Conservation (phyloP, 2,113 vertebrate genomes). For the Halcyon senegalensis region DNA sequence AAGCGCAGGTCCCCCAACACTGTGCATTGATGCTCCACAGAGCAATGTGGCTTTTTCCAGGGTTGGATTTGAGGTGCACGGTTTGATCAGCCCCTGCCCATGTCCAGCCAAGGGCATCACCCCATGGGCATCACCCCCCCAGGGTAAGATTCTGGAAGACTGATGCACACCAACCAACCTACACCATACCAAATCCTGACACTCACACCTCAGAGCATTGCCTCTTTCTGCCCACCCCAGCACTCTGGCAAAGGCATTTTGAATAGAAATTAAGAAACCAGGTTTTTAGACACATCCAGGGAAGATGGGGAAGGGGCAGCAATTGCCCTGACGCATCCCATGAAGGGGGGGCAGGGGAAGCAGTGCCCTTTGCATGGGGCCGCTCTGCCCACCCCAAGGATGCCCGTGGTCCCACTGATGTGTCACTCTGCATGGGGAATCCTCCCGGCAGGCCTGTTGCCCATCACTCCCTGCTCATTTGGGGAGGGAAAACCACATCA, state of each 20-base stretch:
- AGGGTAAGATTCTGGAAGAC: fast-evolving
- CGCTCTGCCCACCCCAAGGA: fast-evolving
- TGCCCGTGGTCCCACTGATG: fast-evolving
- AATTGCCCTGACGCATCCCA: fast-evolving
- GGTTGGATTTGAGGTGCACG: not conserved
- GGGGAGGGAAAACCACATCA: fast-evolving
- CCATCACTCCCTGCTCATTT: not conserved
- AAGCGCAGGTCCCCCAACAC: not conserved
- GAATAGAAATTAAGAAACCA: not conserved
- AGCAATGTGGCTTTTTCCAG: not conserved
- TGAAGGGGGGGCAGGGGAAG: not conserved
- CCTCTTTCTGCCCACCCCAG: not conserved
- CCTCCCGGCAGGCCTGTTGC: fast-evolving
- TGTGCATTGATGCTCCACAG: fast-evolving
- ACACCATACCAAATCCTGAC: not conserved
- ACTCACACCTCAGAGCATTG: fast-evolving
- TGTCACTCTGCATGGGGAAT: not conserved
- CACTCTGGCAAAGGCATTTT: not conserved
- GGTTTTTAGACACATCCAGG: not conserved
- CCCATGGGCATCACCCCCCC: fast-evolving
- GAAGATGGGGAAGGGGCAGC: not conserved
- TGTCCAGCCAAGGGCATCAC: not conserved
- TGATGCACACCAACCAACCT: not conserved
- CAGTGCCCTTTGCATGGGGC: not conserved
- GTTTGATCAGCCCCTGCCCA: not conserved